Conservation (phyloP, 2,888 invertebrate genomes). For the Heterodera filipjevi region DNA sequence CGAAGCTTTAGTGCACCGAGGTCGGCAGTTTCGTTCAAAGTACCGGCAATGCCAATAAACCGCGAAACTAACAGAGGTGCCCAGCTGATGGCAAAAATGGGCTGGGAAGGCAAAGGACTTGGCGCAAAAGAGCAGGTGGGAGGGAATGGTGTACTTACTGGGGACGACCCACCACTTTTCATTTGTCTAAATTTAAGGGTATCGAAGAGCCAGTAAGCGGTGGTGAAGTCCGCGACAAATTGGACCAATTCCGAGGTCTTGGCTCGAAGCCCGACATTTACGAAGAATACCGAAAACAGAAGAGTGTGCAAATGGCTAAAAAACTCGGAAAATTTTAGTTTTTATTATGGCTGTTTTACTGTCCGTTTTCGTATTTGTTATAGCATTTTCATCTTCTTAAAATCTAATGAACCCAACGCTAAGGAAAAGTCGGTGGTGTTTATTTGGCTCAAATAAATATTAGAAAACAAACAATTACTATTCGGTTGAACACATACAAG, state of each 20-base stretch:
- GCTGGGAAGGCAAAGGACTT: constrained; percentile 89
- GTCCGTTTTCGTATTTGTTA: not conserved
- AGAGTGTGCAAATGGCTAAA: constrained; percentile 31
- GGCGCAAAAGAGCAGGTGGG: constrained; percentile 78
- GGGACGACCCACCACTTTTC: not conserved
- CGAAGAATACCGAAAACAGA: constrained; percentile 50
- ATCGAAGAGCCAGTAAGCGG: constrained; percentile 91
- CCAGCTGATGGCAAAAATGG: constrained; percentile 95
- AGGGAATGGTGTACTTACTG: not conserved
- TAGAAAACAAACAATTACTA: no score
- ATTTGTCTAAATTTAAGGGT: constrained; percentile 66
- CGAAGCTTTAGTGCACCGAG: not conserved
- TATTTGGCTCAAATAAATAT: no score
- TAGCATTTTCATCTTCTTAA: not conserved
- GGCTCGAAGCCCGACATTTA: constrained; percentile 71
- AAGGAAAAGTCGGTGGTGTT: no score
- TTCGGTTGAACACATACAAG: not conserved
- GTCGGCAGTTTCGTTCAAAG: constrained; percentile 31
- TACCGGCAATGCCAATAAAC: constrained; percentile 69
- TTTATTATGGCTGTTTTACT: not conserved
- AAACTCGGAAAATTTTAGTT: not conserved
- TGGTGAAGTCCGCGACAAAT: constrained; percentile 83
- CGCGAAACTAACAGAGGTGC: constrained; percentile 88
- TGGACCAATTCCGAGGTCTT: constrained; percentile 92
- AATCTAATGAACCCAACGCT: no score